These are phyloP conservation scores for Scalopus aquaticus DNA, from an alignment of 2,113 vertebrate species.

Conservation along the genomic window DNA sequence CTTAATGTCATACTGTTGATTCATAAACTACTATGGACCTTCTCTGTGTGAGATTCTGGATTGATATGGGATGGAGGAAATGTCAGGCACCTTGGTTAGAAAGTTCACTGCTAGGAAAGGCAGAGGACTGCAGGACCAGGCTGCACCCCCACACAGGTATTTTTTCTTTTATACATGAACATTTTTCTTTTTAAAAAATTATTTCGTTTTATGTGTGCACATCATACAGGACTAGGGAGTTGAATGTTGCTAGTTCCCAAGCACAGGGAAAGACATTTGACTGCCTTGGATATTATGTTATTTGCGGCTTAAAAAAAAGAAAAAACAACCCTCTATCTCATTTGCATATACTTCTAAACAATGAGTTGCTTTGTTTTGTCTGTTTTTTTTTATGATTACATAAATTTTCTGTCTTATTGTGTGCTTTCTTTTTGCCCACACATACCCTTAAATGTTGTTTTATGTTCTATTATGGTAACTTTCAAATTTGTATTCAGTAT, in stretches of 20 bases:
- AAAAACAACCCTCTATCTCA: no score
- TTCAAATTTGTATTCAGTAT: no score
- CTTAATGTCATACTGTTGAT: background rate
- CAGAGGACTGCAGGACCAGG: accelerated
- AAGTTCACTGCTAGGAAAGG: background rate
- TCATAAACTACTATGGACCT: background rate
- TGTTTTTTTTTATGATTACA: background rate
- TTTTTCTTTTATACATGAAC: background rate
- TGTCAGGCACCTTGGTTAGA: no score
- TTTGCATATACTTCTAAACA: background rate
- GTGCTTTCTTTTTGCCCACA: background rate
- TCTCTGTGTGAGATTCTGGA: background rate
- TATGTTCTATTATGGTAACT: background rate
- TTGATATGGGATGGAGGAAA: no score
- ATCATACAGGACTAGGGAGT: background rate
- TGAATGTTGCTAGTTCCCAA: background rate
- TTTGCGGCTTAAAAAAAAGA: background rate
- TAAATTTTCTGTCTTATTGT: no score
- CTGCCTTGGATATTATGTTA: background rate
- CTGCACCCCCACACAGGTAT: background rate
- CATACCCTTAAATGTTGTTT: background rate
- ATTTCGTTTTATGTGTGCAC: background rate
- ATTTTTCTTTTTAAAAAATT: background rate
- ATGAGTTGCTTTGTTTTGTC: background rate
- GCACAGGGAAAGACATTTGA: background rate